These are phyloP conservation scores for Paracentrotus lividus DNA, from an alignment of 53 echinoderm and acorn worm genomes.

Conservation along the genomic window DNA sequence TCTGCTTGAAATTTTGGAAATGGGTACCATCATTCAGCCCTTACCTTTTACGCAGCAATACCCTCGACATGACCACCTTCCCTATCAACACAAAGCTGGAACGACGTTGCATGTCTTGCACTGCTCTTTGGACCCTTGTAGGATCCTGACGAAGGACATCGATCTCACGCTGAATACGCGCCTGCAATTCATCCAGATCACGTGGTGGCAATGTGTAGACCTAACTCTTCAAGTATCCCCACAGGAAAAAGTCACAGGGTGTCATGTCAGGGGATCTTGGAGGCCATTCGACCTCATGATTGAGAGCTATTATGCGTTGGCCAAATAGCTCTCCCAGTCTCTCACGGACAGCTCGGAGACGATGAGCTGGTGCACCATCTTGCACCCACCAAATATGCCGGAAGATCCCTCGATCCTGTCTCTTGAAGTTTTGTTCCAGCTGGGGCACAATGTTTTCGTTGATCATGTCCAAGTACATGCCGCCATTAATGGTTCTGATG, in stretches of 20 bases:
- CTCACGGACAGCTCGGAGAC: neutral
- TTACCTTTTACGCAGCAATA: too few species aligned
- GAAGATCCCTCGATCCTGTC: slow-evolving; percentile 50
- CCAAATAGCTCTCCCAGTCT: slow-evolving; percentile 36
- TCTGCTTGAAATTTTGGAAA: too few species aligned
- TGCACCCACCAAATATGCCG: slow-evolving; percentile 55
- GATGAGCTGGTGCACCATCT: slow-evolving; percentile 47
- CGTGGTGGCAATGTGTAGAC: slow-evolving; percentile 47
- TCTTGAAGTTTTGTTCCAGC: slow-evolving; percentile 55
- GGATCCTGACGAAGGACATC: slow-evolving; percentile 62
- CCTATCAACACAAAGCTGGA: slow-evolving; percentile 59
- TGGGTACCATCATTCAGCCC: too few species aligned
- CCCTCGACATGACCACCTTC: slow-evolving; percentile 68
- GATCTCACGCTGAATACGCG: slow-evolving; percentile 10
- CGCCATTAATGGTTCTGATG: slow-evolving; percentile 38
- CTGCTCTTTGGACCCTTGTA: slow-evolving; percentile 49
- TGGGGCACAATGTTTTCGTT: slow-evolving; percentile 53
- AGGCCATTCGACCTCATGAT: slow-evolving; percentile 47
- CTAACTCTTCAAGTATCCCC: slow-evolving; percentile 45
- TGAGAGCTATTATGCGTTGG: neutral
- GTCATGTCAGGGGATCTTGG: slow-evolving; percentile 69
- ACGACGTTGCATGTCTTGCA: slow-evolving; percentile 31
- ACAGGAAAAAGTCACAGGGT: slow-evolving; percentile 62
- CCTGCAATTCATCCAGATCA: slow-evolving; percentile 46
- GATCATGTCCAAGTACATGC: slow-evolving; percentile 37